Evolutionary conservation across 2,113 vertebrate genomes (phyloP).

Genomic region (Amblyornis subalaris): DNA sequence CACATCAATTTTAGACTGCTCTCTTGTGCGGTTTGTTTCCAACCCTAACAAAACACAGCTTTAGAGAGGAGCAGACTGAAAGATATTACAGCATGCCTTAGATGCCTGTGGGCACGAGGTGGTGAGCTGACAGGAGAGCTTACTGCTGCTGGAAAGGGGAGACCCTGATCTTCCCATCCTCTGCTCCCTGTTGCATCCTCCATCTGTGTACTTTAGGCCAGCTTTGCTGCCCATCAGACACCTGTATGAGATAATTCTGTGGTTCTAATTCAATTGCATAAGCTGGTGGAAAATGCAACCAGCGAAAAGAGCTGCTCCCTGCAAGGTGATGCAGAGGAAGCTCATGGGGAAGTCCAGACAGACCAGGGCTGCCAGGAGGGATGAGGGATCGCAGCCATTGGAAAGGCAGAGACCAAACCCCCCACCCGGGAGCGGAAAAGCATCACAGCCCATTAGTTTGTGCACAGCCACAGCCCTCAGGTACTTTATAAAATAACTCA

Average conservation of each 20-base stretch:
- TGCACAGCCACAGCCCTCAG: background rate
- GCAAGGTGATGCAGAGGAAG: background rate
- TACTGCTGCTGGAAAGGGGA: background rate
- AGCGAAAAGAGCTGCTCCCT: background rate
- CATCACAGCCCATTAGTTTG: background rate
- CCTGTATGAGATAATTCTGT: background rate
- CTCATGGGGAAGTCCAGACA: background rate
- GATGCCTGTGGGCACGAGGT: background rate
- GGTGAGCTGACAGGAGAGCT: background rate
- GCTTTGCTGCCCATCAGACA: background rate
- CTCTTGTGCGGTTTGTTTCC: background rate
- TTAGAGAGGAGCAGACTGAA: background rate
- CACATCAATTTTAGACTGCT: background rate
- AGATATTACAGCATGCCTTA: background rate
- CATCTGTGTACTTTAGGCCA: background rate
- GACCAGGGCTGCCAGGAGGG: background rate
- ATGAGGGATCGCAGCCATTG: background rate
- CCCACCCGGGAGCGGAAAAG: background rate
- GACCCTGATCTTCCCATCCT: background rate
- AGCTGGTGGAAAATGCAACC: background rate
- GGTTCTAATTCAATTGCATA: background rate
- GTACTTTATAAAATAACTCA: background rate
- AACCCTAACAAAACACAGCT: background rate
- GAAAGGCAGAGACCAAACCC: background rate
- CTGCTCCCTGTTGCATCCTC: background rate